Evolutionary conservation across 2,113 vertebrate genomes (phyloP).

Genomic region (Tragelaphus imberbis): DNA sequence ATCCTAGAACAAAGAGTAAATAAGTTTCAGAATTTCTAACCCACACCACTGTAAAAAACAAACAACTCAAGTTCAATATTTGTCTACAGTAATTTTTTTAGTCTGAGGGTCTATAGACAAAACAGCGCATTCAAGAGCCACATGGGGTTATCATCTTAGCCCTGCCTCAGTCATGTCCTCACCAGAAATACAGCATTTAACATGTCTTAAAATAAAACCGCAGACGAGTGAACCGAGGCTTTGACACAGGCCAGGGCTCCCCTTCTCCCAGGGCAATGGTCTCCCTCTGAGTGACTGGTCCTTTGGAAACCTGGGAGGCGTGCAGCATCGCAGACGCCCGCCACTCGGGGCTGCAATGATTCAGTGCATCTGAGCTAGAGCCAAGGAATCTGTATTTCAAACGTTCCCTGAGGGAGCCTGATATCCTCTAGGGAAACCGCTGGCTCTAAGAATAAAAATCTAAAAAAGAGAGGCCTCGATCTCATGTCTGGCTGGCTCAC

Average conservation of each 20-base stretch:
- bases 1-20: neutral
- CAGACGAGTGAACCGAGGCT: neutral
- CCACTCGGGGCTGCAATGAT: neutral
- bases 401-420: neutral
- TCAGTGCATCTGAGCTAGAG: neutral
- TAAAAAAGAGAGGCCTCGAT: neutral
- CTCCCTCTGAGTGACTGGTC: neutral
- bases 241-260: neutral
- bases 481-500: neutral
- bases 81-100: neutral
- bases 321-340: neutral
- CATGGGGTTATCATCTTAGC: neutral
- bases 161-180: neutral
- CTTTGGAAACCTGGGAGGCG: neutral
- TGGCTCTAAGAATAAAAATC: neutral
- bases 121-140: neutral
- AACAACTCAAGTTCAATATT: neutral
- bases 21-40: conserved; percentile 34
- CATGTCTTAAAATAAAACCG: neutral
- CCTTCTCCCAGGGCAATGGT: neutral
- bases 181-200: neutral
- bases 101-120: neutral
- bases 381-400: neutral
- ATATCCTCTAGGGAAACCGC: neutral
- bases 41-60: neutral